Evolutionary conservation across 2,113 vertebrate species (phyloP), one percentile per base, ranked within the genome.

Genomic region (Ptilonorhynchus violaceus): DNA sequence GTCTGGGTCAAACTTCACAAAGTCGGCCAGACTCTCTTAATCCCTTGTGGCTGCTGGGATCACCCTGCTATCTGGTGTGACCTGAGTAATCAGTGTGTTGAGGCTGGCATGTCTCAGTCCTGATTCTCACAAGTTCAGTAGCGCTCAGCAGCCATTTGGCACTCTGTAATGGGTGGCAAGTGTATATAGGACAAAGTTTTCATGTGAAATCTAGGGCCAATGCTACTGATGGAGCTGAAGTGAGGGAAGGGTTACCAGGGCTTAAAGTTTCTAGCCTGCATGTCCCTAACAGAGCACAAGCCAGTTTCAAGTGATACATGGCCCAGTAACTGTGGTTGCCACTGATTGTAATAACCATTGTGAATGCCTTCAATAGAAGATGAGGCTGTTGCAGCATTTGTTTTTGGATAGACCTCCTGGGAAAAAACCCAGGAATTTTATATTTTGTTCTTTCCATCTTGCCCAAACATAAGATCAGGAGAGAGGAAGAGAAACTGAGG

Each of bases 1-100:
- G 33, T 24, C 93, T 85, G 77, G 60, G 64, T 97, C 92, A 92
- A 83, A 94, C 88, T 88, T 86, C 82, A 92, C 86, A 91, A 95
- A 93, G 91, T 87, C 41, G 13, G 79, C 83, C 88, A 97, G 90
- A 74, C 60, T 77, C 47, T 62, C 42, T 70, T 88, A 91, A 92
- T 93, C 88, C 64, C n/a, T 62, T n/a, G 44, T 49, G 88, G 60
- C 90, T 92, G 39, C 73, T 91, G 90, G 44, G 68, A 86, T 96
- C 90, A 93, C 91, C 33, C 52, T 70, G 72, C 83, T 90, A 55
- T 87, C 88, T 64, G 73, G n/a, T 44, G 60, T 84, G 92, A 94
- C 92, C 90, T 60, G 73, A 60, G 83, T 74, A 56, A 59, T 64
- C 35, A 3, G 53, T 31, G 33, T 58, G 20, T 59, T 46, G 80